Percentiles rank a stretch among this genome's conserved stretches.
These are phyloP conservation scores for Dromius quadrimaculatus DNA, from an alignment of 2,888 invertebrate genomes.

Conservation along the genomic window DNA sequence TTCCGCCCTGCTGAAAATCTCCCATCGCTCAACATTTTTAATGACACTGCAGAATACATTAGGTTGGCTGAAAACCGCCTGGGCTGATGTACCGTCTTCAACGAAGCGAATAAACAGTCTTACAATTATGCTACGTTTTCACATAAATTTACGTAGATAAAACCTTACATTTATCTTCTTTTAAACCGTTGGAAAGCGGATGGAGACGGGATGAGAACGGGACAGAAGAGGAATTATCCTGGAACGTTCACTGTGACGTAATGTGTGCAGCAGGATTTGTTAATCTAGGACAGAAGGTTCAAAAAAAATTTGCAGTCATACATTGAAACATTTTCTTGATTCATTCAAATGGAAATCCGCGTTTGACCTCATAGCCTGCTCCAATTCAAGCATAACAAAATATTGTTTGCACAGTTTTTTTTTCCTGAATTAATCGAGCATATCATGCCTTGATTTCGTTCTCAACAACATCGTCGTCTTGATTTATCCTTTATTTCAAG, in stretches of 20 bases:
- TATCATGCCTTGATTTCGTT: too few relatives aligned
- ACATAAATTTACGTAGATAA: constrained; percentile 66
- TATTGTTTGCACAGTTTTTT: too few relatives aligned
- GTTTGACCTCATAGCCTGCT: too few relatives aligned
- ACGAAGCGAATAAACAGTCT: constrained; percentile 63
- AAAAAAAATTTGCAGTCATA: constrained; percentile 6
- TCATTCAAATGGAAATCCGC: too few relatives aligned
- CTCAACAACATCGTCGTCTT: too few relatives aligned
- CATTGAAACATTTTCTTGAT: too few relatives aligned
- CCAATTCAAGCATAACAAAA: too few relatives aligned
- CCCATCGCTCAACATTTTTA: constrained; percentile 46
- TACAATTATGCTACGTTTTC: constrained; percentile 65
- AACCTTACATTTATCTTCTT: constrained; percentile 67
- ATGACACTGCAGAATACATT: constrained; percentile 52
- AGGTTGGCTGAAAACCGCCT: constrained; percentile 12
- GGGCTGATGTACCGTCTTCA: constrained; percentile 56
- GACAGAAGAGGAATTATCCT: not conserved
- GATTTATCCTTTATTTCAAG: constrained; percentile 30
- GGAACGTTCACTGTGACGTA: constrained; percentile 1
- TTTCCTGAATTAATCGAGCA: too few relatives aligned
- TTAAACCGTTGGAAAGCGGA: constrained; percentile 59
- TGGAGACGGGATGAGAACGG: not conserved
- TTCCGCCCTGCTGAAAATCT: not conserved
- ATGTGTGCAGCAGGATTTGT: constrained; percentile 3
- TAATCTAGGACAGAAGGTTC: not conserved